Base-by-base conservation (phyloP, 1,140 invertebrate species). In the Macrobrachium rosenbergii region DNA sequence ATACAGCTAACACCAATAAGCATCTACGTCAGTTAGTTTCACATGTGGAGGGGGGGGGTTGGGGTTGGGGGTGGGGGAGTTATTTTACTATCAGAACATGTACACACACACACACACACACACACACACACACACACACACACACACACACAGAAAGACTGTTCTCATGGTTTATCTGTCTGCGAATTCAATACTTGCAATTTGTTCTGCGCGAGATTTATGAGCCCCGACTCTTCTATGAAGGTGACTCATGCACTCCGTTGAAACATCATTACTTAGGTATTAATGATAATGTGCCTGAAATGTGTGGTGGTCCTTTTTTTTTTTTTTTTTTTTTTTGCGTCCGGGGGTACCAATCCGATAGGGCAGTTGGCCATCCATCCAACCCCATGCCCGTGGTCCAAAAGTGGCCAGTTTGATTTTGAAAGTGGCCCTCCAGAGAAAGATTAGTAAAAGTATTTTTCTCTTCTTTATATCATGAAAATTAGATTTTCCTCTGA, bases 181-280 rank as follows among this genome's bases (percentile, higher is more conserved):
- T 77, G 37, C 37, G 17, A 77, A 77, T 77, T 77, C 28, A 28
- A 73, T 72, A 82, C 28, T 82, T 82, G 5, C 59, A 72, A 82
- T 82, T 82, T 82, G 81, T 82, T 73, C 80, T 59, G 45, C n/a
- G 52, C 23, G 59, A 82, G 67, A 82, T 82, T 82, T 82, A 82
- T 58, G 81, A 69, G 52, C 58, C 43, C 43, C 14, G 59, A 73
- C 11, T 69, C 73, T n/a, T n/a, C 23, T 82, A 72, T 28, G 67
- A 81, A 64, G 52, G 81, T 82, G 58, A 72, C 60, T 52, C 21
- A 6, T 82, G 37, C 52, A 43, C 28, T 58, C 12, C 81, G 21
- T 64, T 28, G 60, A 82, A 82, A 58, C 81, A n/a, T n/a, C 64
- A 52, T 12, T 59, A 72, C 52, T 12, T 52, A 52, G 12, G 52